Evolutionary conservation across 2,888 invertebrate genomes (phyloP).

Genomic region (Arge pagana): DNA sequence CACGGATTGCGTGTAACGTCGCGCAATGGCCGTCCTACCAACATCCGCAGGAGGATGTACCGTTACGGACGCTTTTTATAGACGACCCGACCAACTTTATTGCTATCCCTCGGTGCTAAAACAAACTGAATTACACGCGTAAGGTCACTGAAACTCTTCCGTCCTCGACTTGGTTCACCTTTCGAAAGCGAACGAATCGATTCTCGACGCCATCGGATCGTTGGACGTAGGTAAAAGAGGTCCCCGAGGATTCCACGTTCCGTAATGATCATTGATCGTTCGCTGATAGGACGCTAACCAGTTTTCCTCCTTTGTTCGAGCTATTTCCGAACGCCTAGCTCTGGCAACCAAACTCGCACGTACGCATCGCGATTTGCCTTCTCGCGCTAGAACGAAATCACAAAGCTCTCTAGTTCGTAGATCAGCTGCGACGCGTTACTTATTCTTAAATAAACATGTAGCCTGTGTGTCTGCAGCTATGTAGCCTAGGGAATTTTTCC

Average conservation of each 20-base stretch:
- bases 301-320: conserved; percentile 11
- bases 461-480: too few relatives aligned
- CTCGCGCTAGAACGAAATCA: too few relatives aligned
- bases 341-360: conserved; percentile 11
- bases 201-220: conserved; percentile 12
- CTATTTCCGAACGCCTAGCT: neutral
- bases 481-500: too few relatives aligned
- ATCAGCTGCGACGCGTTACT: too few relatives aligned
- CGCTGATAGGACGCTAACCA: conserved; percentile 17
- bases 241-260: conserved; percentile 9
- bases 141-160: conserved; percentile 25
- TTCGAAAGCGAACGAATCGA: conserved; percentile 7
- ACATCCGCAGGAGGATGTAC: conserved; percentile 11
- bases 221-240: conserved; percentile 6
- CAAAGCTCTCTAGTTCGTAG: too few relatives aligned
- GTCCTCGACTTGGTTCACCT: neutral
- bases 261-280: conserved; percentile 18
- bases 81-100: conserved; percentile 40
- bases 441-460: too few relatives aligned
- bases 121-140: conserved; percentile 47
- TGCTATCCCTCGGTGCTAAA: conserved; percentile 47
- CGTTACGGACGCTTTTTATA: conserved; percentile 33
- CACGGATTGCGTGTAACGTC: neutral
- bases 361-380: too few relatives aligned
- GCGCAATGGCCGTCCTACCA: conserved; percentile 8